These are phyloP conservation scores for Aphyosemion australe DNA, from an alignment of 2,113 vertebrate species.

Conservation along the genomic window DNA sequence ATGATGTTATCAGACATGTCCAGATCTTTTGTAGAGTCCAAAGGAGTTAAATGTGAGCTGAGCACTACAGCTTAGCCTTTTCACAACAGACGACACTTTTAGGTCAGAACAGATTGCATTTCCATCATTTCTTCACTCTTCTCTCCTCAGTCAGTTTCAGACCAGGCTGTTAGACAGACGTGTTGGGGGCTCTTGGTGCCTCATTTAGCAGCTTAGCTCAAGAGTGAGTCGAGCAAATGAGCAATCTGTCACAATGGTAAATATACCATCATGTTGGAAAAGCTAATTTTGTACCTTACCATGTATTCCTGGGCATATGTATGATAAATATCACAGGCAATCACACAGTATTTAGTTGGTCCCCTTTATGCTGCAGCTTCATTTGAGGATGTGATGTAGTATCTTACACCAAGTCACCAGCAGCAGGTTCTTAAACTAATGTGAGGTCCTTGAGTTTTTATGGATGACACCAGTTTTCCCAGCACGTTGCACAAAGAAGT, in stretches of 20 bases:
- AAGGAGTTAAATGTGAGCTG: slow-evolving; percentile 25
- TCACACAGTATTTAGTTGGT: too few species aligned
- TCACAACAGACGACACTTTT: slow-evolving; percentile 56
- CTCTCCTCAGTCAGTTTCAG: slow-evolving; percentile 30
- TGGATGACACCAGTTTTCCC: too few species aligned
- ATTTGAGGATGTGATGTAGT: too few species aligned
- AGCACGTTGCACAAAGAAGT: too few species aligned
- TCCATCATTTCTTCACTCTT: slow-evolving; percentile 37
- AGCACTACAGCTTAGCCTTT: slow-evolving; percentile 17
- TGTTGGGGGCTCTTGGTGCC: slow-evolving; percentile 36
- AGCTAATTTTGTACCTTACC: too few species aligned
- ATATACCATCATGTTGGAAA: neutral
- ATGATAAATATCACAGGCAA: too few species aligned
- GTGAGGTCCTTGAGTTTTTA: too few species aligned
- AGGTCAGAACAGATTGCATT: slow-evolving; percentile 57
- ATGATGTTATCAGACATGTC: slow-evolving; percentile 12
- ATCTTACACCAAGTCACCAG: too few species aligned
- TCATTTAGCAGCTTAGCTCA: slow-evolving; percentile 42
- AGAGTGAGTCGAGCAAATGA: slow-evolving; percentile 20
- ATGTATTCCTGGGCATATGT: too few species aligned
- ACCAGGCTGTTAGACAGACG: slow-evolving; percentile 53
- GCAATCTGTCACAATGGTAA: slow-evolving; percentile 40
- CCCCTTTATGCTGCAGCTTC: too few species aligned
- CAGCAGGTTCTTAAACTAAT: too few species aligned
- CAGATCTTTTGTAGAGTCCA: slow-evolving; percentile 36